These are phyloP conservation scores for Eufriesea mexicana DNA, from an alignment of 1,140 invertebrate species.

Conservation along the genomic window DNA sequence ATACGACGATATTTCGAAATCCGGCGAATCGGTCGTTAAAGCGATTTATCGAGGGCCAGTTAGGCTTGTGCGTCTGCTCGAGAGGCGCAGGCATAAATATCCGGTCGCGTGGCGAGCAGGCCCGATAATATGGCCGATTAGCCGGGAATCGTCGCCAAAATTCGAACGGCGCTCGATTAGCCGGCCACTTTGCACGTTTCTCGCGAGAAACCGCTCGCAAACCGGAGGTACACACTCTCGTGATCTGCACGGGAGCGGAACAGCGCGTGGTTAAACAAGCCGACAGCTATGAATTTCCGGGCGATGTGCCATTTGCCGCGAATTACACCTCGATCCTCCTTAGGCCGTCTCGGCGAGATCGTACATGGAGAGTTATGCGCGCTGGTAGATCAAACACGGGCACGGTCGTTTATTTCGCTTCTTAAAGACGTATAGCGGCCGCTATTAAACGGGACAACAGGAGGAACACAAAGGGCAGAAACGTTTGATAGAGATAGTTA, in stretches of 20 bases:
- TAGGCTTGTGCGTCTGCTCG: neutral
- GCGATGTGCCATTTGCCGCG: slow-evolving; percentile 23
- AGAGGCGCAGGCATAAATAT: slow-evolving; percentile 8
- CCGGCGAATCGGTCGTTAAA: neutral
- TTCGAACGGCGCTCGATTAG: slow-evolving; percentile 15
- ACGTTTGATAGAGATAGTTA: slow-evolving; percentile 1
- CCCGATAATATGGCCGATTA: slow-evolving; percentile 29
- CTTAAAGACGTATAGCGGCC: neutral
- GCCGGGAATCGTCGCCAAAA: slow-evolving; percentile 34
- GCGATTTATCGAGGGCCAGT: neutral
- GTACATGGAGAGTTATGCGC: neutral
- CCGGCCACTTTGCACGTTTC: slow-evolving; percentile 21
- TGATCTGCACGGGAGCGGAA: neutral
- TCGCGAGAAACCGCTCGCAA: neutral
- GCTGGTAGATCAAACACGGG: neutral
- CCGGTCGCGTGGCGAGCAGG: neutral
- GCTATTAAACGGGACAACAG: neutral
- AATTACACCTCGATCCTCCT: slow-evolving; percentile 35
- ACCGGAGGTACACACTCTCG: neutral
- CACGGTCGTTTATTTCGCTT: neutral
- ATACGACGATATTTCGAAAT: neutral
- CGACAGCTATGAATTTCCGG: slow-evolving; percentile 34
- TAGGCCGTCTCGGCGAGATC: neutral
- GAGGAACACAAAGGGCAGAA: too few species aligned
- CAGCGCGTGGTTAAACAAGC: neutral